Base-by-base conservation (phyloP, 2,797 vertebrate genomes). In the Xyrichtys novacula region DNA sequence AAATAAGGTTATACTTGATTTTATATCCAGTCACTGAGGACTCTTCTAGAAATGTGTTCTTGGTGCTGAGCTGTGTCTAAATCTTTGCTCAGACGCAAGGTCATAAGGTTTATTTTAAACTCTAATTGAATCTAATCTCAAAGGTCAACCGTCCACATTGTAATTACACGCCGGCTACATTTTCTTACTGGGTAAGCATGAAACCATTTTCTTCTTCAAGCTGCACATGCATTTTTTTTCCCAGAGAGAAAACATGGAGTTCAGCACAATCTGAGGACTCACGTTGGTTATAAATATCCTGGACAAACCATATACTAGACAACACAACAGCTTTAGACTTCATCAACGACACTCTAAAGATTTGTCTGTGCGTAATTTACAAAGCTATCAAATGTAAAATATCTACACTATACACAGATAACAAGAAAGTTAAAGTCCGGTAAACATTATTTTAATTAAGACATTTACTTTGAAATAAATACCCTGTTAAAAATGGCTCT, bases 41-140 rank as follows among this genome's bases (percentile, higher is more conserved):
- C n/a, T n/a, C n/a, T n/a, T n/a, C n/a, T n/a, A n/a, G n/a, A 16
- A 59, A 43, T 3, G 11, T 49, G 14, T 25, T 31, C 39, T 3
- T 9, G n/a, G 7, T 6, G 8, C 29, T 0, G 0, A 49, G 55
- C 53, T 53, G 14, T 50, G 19, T 39, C 29, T 68, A 14, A 26
- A 10, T 56, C 28, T 60, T 47, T 77, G 67, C 59, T 42, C 15
- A 46, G 31, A 19, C 25, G 48, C 17, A 53, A 34, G 0, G 25
- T 6, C 23, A 49, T 57, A 26, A 19, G 0, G 46, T 53, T 58
- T 52, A n/a, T 64, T 63, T 68, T 59, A 4, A 63, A 40, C 17
- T 40, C 38, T 6, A n/a, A 40, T 40, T 16, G 36, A 48, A 65
- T 64, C 63, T 78, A 61, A 82, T 80, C 66, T 70, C 62, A 32